A percentile compares a stretch with the other conserved stretches of the same genome.
These are phyloP conservation scores for Zootermopsis nevadensis DNA, from an alignment of 2,888 invertebrate species.

Conservation along the genomic window DNA sequence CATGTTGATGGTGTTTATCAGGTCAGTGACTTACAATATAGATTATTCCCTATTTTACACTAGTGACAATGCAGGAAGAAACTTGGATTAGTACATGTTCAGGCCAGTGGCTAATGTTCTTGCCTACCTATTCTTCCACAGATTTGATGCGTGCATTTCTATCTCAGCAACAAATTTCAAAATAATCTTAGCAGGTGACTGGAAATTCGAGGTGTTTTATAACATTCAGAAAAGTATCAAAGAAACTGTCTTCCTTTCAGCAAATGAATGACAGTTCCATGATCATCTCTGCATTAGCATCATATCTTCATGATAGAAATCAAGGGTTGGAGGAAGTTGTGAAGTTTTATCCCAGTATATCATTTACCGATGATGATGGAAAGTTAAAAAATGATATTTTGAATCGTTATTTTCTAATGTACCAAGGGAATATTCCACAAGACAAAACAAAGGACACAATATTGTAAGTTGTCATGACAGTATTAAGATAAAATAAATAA, in stretches of 20 bases:
- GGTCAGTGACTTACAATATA: constrained; percentile 60
- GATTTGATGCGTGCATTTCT: too few species aligned
- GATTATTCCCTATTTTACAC: background rate
- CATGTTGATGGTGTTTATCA: constrained; percentile 77
- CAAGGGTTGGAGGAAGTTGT: constrained; percentile 75
- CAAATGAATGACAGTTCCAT: constrained; percentile 94
- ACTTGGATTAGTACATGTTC: too few species aligned
- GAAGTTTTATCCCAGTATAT: constrained; percentile 80
- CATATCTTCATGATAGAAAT: constrained; percentile 74
- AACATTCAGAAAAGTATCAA: background rate
- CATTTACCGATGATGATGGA: constrained; percentile 75
- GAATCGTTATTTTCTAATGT: constrained; percentile 91
- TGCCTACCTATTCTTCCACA: too few species aligned
- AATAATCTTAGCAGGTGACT: background rate
- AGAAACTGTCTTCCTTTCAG: constrained; percentile 63
- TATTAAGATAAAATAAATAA: too few species aligned
- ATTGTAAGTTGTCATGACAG: constrained; percentile 56
- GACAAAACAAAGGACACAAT: constrained; percentile 57
- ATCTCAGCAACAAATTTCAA: background rate
- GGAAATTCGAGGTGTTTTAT: too few species aligned
- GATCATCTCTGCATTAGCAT: constrained; percentile 89
- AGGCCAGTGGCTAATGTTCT: too few species aligned
- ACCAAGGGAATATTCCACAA: constrained; percentile 70
- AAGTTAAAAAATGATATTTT: constrained; percentile 78
- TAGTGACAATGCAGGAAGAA: too few species aligned